Evolutionary conservation across 2,797 vertebrate species (phyloP), one percentile per base, ranked within the genome.

Genomic region (Pogoniulus pusillus): DNA sequence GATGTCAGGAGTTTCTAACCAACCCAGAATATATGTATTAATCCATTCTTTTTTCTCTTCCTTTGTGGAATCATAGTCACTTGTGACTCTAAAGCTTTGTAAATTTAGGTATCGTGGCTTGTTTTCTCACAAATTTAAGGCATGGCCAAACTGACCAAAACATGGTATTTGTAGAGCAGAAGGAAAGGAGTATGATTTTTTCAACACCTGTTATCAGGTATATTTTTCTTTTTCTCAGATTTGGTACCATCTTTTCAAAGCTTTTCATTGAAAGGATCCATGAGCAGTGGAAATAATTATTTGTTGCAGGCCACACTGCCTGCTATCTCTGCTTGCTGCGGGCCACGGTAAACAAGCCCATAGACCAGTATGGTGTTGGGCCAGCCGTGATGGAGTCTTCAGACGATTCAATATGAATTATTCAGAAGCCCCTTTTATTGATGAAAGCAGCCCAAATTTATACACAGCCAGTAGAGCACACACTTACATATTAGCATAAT

Each of bases 41-140:
- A 22, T 32, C 10, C 4, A 20, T 29, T 72, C 10, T 34, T 80
- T 54, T 2, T 2, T 0, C 4, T 55, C 5, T 58, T 9, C 3
- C 3, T 59, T 32, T 9, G 10, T 23, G 26, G 15, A 55, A 5
- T 49, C 7, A 39, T 60, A 24, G 0, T 26, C 7, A 57, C 4
- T 45, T 53, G 43, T 17, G 30, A 27, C 18, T 30, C 1, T 15
- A 45, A 29, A 41, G 8, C 34, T 73, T 39, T 85, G 71, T n/a
- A 79, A 37, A 35, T 35, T 24, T 57, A 49, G 14, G 6, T 15
- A 7, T 22, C 1, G 2, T 41, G 18, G 22, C 4, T 34, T 39
- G 14, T 43, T 51, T 75, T 57, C 35, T 63, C 19, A 8, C 62
- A 63, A 53, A 49, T 29, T 3, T 32, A 68, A 32, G 5, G 9